Conservation (phyloP, 2,113 vertebrate genomes). For the Oncorhynchus kisutch region DNA sequence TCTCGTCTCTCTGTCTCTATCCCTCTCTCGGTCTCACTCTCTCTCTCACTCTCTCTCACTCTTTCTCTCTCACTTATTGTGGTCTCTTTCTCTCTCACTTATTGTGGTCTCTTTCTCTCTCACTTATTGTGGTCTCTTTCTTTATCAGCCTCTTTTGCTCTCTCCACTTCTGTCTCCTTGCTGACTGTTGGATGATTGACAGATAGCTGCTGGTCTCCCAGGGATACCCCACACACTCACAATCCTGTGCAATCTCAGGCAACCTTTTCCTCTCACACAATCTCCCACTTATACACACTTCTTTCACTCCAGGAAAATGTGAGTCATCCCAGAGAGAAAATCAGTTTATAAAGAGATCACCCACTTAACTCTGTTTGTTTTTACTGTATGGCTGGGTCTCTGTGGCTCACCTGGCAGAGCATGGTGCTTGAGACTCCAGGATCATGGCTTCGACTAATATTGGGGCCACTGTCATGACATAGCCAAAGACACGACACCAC, state of each 20-base stretch:
- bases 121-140: too few relatives aligned
- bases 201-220: slow-evolving; percentile 3
- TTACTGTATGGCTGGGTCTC: too few relatives aligned
- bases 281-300: background rate
- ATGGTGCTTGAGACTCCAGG: too few relatives aligned
- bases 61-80: too few relatives aligned
- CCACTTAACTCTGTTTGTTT: background rate
- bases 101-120: too few relatives aligned
- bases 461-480: too few relatives aligned
- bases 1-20: background rate
- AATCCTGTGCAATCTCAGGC: slow-evolving; percentile 11
- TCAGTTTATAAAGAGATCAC: background rate
- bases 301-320: background rate
- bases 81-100: background rate
- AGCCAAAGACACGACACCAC: too few relatives aligned
- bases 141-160: too few relatives aligned
- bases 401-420: too few relatives aligned
- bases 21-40: background rate
- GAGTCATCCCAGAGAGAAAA: background rate
- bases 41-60: too few relatives aligned
- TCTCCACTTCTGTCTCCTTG: background rate
- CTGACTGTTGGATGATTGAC: background rate
- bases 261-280: background rate
- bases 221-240: slow-evolving; percentile 4
- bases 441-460: too few relatives aligned